Conservation (phyloP, 1,140 invertebrate genomes). For the Trialeurodes vaporariorum region DNA sequence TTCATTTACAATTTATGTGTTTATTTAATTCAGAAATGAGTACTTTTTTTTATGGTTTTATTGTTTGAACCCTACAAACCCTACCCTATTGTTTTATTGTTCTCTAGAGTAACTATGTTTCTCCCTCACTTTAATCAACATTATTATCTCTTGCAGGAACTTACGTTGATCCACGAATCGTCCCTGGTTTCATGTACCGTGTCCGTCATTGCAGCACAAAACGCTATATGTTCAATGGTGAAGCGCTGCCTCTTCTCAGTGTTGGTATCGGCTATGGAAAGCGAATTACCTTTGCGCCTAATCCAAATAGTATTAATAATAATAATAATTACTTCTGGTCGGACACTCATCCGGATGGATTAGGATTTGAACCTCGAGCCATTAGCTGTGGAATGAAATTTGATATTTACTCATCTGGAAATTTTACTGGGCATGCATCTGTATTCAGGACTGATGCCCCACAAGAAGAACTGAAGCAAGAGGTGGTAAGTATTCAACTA, state of each 20-base stretch:
- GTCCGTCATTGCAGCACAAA: conserved; percentile 48
- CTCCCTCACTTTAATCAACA: too few species aligned
- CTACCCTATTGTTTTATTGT: too few species aligned
- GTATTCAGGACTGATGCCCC: conserved; percentile 50
- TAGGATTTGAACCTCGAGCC: conserved; percentile 53
- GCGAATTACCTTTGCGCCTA: conserved; percentile 55
- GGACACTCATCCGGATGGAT: conserved; percentile 59
- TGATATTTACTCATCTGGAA: conserved; percentile 42
- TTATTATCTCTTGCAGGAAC: conserved; percentile 43
- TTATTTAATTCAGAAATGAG: conserved; percentile 4
- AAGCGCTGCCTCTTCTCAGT: conserved; percentile 46
- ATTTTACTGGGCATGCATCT: conserved; percentile 44
- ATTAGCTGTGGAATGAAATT: conserved; percentile 52
- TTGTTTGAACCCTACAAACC: too few species aligned
- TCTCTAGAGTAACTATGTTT: too few species aligned
- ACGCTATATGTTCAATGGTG: conserved; percentile 47
- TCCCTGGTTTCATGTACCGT: conserved; percentile 58
- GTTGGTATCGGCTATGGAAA: conserved; percentile 66
- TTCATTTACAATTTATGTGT: too few species aligned
- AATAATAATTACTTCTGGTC: conserved; percentile 64
- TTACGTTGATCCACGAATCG: conserved; percentile 56
- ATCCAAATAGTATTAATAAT: conserved; percentile 43
- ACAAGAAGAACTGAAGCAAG: conserved; percentile 46
- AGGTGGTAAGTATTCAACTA: conserved; percentile 41
- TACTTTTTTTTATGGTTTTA: too few species aligned